These are phyloP conservation scores for Heliothis virescens DNA, from an alignment of 1,140 invertebrate genomes.

Conservation along the genomic window DNA sequence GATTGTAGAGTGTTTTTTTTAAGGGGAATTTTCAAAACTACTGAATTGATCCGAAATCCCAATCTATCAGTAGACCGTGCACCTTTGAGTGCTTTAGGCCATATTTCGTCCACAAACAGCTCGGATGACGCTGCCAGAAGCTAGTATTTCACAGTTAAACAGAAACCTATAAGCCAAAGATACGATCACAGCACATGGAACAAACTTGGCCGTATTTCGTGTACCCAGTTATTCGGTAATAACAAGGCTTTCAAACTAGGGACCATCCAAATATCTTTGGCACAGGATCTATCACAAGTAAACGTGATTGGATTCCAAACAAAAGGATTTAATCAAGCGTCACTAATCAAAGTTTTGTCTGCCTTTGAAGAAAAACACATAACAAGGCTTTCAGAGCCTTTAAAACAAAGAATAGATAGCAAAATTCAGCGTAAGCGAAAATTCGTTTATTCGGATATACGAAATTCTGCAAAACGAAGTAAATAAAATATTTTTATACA, in stretches of 20 bases:
- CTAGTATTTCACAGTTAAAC: no score
- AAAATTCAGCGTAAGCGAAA: slow-evolving; percentile 1
- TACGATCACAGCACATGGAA: no score
- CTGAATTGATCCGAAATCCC: no score
- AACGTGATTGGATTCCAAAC: slow-evolving; percentile 36
- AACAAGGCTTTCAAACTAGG: slow-evolving; percentile 25
- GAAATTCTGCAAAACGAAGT: no score
- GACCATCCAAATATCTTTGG: not conserved
- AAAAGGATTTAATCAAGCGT: slow-evolving; percentile 41
- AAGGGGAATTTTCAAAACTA: no score
- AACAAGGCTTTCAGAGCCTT: slow-evolving; percentile 10
- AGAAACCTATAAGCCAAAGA: no score
- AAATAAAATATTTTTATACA: no score
- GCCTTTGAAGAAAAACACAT: slow-evolving; percentile 6
- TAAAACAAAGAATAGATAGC: not conserved
- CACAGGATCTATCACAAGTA: slow-evolving; percentile 26
- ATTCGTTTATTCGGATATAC: not conserved
- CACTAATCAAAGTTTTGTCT: slow-evolving; percentile 25
- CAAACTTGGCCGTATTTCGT: not conserved
- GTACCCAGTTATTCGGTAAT: not conserved
- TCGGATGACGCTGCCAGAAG: no score
- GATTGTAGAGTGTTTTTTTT: no score
- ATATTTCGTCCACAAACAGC: no score
- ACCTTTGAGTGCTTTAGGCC: no score
- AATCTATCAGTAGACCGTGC: no score